Evolutionary conservation across 1,140 invertebrate species (phyloP), one percentile per base, ranked within the genome.

Genomic region (Probaryconus sp.): DNA sequence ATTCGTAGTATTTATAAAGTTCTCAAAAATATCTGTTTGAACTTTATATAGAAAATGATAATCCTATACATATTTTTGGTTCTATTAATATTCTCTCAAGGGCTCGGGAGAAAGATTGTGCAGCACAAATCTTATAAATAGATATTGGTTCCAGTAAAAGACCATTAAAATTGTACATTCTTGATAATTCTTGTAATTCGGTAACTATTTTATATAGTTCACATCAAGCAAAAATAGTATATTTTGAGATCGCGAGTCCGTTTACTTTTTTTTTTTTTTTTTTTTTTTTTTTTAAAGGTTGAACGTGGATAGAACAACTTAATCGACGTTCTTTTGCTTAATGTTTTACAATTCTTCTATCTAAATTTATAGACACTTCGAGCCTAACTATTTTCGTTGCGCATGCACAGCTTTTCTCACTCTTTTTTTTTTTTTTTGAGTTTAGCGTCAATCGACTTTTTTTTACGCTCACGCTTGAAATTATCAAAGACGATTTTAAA

Each of bases 331-430:
- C 24, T 55, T 43, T 73, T 76, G 68, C 67, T 64, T 65, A 58
- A 55, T 58, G 51, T 76, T 51, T 72, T 38, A 53, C 65, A 78
- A 75, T 79, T 77, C 30, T 68, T 60, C 64, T 79, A 79, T 65
- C 72, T 83, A 69, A 79, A 37, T 78, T 69, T 77, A 76, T 79
- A 63, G 60, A 67, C 63, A 80, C 79, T 79, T 80, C 76, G 72
- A 84, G 76, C 80, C 76, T 84, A 82, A 77, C 67, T 78, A 63
- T 70, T 77, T 85, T 87, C 84, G 84, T 86, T 87, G 84, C 84
- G 76, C 75, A 81, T 82, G 81, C 81, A 81, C 72, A 79, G 73
- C 70, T 79, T 79, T 67, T 85, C 81, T 85, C 80, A 85, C 82
- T 85, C 81, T 48, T 84, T 20, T 75, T 70, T 40, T 68, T 72